phyloP scores from a whole-genome alignment of 1,140 invertebrate genomes.

The Formica selysi region DNA sequence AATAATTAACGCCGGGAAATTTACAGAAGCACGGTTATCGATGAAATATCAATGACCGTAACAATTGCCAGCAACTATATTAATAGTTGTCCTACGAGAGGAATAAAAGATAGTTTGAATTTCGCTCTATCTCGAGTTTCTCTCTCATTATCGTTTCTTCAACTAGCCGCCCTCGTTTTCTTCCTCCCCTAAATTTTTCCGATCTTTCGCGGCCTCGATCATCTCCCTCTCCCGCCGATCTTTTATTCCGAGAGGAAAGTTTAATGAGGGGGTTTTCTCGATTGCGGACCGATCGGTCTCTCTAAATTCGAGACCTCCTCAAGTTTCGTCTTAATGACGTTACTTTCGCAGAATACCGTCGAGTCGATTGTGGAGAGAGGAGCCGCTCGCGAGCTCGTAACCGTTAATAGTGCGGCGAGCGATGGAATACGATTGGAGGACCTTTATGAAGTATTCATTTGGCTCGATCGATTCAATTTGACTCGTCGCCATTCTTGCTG shows the following conservation, averaged over 20 bases:
- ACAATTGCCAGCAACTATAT: not conserved
- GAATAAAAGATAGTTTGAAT: constrained; percentile 57
- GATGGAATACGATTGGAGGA: constrained; percentile 53
- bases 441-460: constrained; percentile 60
- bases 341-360: constrained; percentile 39
- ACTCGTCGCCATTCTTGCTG: not conserved
- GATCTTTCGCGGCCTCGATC: constrained; percentile 23
- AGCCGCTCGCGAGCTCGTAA: constrained; percentile 30
- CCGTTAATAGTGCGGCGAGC: constrained; percentile 58
- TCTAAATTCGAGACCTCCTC: constrained; percentile 53
- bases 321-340: constrained; percentile 62
- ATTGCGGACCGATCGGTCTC: constrained; percentile 34
- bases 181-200: constrained; percentile 10
- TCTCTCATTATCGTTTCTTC: constrained; percentile 54
- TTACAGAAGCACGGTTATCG: constrained; percentile 12
- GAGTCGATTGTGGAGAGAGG: constrained; percentile 34
- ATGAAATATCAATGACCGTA: not conserved
- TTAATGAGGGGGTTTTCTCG: constrained; percentile 54
- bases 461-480: constrained; percentile 45
- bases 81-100: not conserved
- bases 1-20: constrained; percentile 35
- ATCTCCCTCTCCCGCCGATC: constrained; percentile 9
- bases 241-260: constrained; percentile 54
- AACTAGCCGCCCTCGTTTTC: not conserved
- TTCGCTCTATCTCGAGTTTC: constrained; percentile 56